Conservation (phyloP, 1,140 invertebrate species). For the Notospermus geniculatus region DNA sequence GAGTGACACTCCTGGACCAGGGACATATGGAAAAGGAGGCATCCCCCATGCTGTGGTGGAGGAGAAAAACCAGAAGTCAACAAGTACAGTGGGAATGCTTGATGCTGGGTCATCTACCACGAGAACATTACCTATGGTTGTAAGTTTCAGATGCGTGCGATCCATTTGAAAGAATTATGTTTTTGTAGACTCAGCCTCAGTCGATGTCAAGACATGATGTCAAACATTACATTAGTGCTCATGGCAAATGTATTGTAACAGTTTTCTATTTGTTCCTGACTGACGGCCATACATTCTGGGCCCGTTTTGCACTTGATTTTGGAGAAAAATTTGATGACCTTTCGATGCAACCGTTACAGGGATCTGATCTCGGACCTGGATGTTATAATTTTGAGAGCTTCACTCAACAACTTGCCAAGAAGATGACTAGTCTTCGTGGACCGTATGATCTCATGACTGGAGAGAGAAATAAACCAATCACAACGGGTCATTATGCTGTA, state of each 20-base stretch:
- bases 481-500: slow-evolving; percentile 45
- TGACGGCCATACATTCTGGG: no score
- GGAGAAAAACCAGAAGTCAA: slow-evolving; percentile 37
- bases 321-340: no score
- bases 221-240: no score
- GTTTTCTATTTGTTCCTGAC: no score
- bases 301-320: no score
- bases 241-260: no score
- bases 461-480: slow-evolving; percentile 50
- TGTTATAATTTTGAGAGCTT: slow-evolving; percentile 47
- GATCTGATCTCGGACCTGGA: slow-evolving; percentile 48
- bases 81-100: slow-evolving; percentile 45
- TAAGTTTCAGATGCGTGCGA: slow-evolving; percentile 21
- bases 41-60: slow-evolving; percentile 43
- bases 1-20: slow-evolving; percentile 47
- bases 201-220: no score
- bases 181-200: no score
- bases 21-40: slow-evolving; percentile 53
- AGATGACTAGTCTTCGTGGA: slow-evolving; percentile 44
- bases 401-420: slow-evolving; percentile 36
- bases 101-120: slow-evolving; percentile 37
- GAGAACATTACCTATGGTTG: slow-evolving; percentile 35
- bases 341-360: no score
- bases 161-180: no score
- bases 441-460: slow-evolving; percentile 51